A percentile compares a stretch with the other conserved stretches of the same genome.
Evolutionary conservation across 2,113 vertebrate species (phyloP).

Genomic region (Gobius niger): DNA sequence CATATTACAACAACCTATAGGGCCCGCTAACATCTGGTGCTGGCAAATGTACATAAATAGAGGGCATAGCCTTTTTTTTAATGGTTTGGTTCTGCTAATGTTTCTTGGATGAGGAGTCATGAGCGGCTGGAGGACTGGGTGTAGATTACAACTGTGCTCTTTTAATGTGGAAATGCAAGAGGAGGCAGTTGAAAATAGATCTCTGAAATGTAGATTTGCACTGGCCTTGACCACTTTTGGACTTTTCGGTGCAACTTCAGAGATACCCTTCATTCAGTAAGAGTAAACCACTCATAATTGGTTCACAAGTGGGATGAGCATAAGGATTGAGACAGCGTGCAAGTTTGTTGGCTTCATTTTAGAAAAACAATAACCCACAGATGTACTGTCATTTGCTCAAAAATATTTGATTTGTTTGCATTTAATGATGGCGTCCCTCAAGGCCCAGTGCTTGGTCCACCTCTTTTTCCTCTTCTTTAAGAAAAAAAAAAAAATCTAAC

Average conservation of each 20-base stretch:
- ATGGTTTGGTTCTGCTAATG: conserved; percentile 46
- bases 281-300: neutral
- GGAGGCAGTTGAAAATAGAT: conserved; percentile 15
- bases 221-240: conserved; percentile 10
- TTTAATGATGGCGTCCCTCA: neutral
- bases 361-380: too few species aligned
- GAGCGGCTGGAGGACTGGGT: conserved; percentile 38
- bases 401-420: neutral
- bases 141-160: conserved; percentile 50
- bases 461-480: neutral
- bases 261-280: neutral
- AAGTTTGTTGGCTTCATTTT: too few species aligned
- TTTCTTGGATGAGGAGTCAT: conserved; percentile 51
- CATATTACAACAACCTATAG: conserved; percentile 41
- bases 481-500: neutral
- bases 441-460: neutral
- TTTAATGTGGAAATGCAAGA: conserved; percentile 34
- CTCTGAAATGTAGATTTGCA: neutral
- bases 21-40: conserved; percentile 54
- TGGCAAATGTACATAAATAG: conserved; percentile 59
- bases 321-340: neutral
- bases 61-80: conserved; percentile 41
- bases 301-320: neutral
- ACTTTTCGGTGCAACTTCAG: neutral
- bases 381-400: too few species aligned